Conservation (phyloP, 2,113 vertebrate species). For the Sebastes fasciatus region DNA sequence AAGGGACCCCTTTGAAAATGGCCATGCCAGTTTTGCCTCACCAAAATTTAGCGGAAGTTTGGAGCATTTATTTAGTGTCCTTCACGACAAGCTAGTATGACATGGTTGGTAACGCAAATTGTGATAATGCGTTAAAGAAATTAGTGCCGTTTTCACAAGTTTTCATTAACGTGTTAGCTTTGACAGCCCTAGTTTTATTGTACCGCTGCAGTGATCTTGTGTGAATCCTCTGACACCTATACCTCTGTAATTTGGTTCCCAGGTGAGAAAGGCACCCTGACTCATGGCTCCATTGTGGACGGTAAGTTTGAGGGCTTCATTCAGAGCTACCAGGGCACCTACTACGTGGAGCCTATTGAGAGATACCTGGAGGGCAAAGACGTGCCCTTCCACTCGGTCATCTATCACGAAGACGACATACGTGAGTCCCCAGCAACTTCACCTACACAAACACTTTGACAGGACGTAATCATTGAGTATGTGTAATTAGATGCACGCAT, state of each 20-base stretch:
- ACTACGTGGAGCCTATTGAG: conserved; percentile 95
- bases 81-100: no score
- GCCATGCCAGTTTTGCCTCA: no score
- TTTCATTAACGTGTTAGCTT: no score
- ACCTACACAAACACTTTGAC: conserved; percentile 15
- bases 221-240: background rate
- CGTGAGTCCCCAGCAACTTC: conserved; percentile 85
- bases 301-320: conserved; percentile 98
- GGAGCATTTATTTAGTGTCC: no score
- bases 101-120: no score
- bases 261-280: conserved; percentile 95
- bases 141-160: no score
- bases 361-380: conserved; percentile 92
- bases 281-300: conserved; percentile 93
- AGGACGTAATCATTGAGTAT: background rate
- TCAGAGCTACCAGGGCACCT: conserved; percentile 92
- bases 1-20: no score
- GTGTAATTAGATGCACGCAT: conserved; percentile 41
- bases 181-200: background rate
- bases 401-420: conserved; percentile 99
- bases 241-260: conserved; percentile 37
- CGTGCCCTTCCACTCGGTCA: conserved; percentile 97
- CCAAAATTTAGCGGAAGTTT: no score
- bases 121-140: no score
- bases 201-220: background rate